Conservation (phyloP, 2,888 invertebrate genomes). For the Epinotia nisella region DNA sequence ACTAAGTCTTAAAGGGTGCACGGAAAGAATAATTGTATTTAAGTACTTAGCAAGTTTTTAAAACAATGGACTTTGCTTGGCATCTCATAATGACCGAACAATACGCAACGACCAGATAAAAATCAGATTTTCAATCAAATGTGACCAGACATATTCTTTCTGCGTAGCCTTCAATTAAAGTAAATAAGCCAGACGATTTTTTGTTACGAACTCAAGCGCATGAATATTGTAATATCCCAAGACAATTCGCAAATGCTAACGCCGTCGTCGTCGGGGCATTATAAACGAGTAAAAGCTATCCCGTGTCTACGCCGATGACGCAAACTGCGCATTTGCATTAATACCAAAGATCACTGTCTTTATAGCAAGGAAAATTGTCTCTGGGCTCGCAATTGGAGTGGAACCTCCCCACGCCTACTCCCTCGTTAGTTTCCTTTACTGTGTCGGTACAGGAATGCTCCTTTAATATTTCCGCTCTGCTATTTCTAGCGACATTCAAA, state of each 20-base stretch:
- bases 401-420: constrained; percentile 48
- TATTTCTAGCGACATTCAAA: constrained; percentile 28
- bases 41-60: not conserved
- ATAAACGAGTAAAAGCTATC: constrained; percentile 34
- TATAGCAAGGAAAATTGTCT: constrained; percentile 58
- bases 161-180: not conserved
- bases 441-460: constrained; percentile 24
- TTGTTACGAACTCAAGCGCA: not conserved
- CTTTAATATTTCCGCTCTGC: constrained; percentile 33
- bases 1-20: not conserved
- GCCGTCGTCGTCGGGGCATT: constrained; percentile 17
- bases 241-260: constrained; percentile 41
- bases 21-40: no score
- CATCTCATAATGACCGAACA: not conserved
- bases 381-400: constrained; percentile 49
- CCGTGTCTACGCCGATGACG: constrained; percentile 49
- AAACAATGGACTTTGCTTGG: not conserved
- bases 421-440: constrained; percentile 50
- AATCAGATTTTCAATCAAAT: not conserved
- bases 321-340: constrained; percentile 55
- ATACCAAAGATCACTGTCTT: constrained; percentile 60
- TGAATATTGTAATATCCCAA: constrained; percentile 14
- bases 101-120: no score
- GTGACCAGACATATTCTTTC: not conserved
- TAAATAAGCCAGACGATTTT: not conserved